Evolutionary conservation across 2,888 invertebrate species (phyloP), one percentile per base, ranked within the genome.

Genomic region (Uloborus plumipes): DNA sequence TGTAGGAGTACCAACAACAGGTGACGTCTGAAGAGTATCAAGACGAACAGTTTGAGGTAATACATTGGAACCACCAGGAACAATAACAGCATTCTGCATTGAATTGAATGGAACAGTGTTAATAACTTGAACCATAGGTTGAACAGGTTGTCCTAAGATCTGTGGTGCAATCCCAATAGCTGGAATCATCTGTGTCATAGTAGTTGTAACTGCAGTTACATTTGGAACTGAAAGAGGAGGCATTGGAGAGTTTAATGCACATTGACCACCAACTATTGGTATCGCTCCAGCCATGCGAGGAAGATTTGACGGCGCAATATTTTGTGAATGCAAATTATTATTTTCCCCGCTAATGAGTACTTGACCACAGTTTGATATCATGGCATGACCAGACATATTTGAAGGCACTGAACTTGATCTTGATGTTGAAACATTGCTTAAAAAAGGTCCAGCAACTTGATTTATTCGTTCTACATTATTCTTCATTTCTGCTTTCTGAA

Each of bases 101-200:
- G 86, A 84, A 75, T 85, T 86, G 70, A 86, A 84, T 4, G 86
- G 85, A 55, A 86, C 94, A 93, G 95, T 93, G 87, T 95, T 95
- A 0, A 96, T 93, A 7, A 96, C 91, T 72, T 88, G 88, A 77
- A 88, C 86, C 83, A 88, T 85, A 16, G 87, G 88, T 59, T 87
- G 87, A 22, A 80, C 75, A 22, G 85, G 84, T 59, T 87, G 86
- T 15, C 86, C 85, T 62, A 85, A 50, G 50, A 87, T 83, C 65
- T 86, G 86, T 20, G 85, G 87, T 2, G 85, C 85, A 58, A 85
- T 85, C 3, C 88, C 87, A 31, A 87, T 86, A 39, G 88, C 85
- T 51, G 88, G 88, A 58, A 88, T 88, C 51, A 88, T 87, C 84
- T 88, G 88, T 22, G 88, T 87, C 80, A 88, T 85, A 50, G 87